phyloP scores from a whole-genome alignment of 2,888 invertebrate species.

The Argyresthia albistria region DNA sequence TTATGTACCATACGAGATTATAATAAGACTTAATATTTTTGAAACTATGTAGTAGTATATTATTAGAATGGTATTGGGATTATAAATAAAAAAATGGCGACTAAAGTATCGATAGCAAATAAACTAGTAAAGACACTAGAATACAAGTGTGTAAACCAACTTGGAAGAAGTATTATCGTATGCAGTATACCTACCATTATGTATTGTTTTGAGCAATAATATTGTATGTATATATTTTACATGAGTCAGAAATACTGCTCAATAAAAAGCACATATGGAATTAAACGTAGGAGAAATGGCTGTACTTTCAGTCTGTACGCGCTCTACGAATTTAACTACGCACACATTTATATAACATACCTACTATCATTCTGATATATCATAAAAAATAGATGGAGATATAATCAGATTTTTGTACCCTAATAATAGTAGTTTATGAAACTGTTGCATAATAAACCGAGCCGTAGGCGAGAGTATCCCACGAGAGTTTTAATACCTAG shows the following conservation, averaged over 20 bases:
- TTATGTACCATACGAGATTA: conserved; percentile 33
- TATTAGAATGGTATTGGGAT: background rate
- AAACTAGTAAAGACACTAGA: no score
- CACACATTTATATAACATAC: no score
- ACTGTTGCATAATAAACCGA: no score
- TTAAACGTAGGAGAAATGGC: conserved; percentile 44
- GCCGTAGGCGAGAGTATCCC: no score
- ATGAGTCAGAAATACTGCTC: conserved; percentile 49
- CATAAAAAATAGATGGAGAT: no score
- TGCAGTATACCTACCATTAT: conserved; percentile 17
- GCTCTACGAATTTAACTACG: background rate
- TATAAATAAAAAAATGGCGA: conserved; percentile 5
- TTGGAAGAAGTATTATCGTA: conserved; percentile 11
- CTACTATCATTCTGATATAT: no score
- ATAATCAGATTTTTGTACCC: no score
- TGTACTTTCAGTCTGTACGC: conserved; percentile 1
- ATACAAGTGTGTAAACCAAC: no score
- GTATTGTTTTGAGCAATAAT: conserved; percentile 41
- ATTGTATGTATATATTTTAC: conserved; percentile 8
- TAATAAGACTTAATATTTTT: conserved; percentile 57
- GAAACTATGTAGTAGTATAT: conserved; percentile 28
- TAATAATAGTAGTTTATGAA: no score
- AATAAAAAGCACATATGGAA: conserved; percentile 61
- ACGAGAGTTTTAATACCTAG: no score
- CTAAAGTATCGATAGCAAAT: no score